Percentiles rank a stretch among this genome's conserved stretches.
These are phyloP conservation scores for Pediacus dermestoides DNA, from an alignment of 2,888 invertebrate species.

Conservation along the genomic window DNA sequence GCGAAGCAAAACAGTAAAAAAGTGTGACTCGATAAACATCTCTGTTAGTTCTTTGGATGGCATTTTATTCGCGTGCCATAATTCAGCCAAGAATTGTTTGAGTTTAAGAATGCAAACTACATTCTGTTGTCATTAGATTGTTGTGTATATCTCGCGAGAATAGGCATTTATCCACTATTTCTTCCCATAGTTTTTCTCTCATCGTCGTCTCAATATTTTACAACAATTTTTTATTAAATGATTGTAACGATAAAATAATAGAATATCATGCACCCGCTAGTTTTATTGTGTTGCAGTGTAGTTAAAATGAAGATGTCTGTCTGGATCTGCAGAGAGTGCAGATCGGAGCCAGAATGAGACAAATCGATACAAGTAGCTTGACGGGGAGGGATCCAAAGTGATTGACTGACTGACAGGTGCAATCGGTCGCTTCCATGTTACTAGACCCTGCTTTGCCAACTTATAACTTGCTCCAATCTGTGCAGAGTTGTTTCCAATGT, in stretches of 20 bases:
- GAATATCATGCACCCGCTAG: too few relatives aligned
- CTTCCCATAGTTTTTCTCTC: too few relatives aligned
- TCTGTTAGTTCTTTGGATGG: conserved; percentile 29
- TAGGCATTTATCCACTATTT: too few relatives aligned
- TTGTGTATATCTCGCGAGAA: too few relatives aligned
- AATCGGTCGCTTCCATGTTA: conserved; percentile 20
- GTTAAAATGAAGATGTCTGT: conserved; percentile 5
- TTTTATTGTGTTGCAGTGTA: too few relatives aligned
- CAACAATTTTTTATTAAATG: too few relatives aligned
- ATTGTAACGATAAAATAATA: too few relatives aligned
- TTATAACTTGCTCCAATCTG: too few relatives aligned
- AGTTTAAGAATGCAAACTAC: conserved; percentile 33
- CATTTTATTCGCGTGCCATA: conserved; percentile 33
- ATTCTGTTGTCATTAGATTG: conserved; percentile 31
- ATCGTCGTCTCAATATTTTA: too few relatives aligned
- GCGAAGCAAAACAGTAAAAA: conserved; percentile 23
- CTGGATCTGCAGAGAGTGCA: conserved; percentile 2
- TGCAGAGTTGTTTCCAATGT: too few relatives aligned
- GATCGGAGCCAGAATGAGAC: conserved; percentile 19
- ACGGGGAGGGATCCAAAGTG: conserved; percentile 42
- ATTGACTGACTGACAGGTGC: conserved; percentile 51
- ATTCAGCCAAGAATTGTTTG: conserved; percentile 30
- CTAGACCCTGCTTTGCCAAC: conserved; percentile 4
- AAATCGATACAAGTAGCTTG: conserved; percentile 45
- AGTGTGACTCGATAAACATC: conserved; percentile 30